phyloP scores from a whole-genome alignment of 1,140 invertebrate species.

The Drosophila erecta region DNA sequence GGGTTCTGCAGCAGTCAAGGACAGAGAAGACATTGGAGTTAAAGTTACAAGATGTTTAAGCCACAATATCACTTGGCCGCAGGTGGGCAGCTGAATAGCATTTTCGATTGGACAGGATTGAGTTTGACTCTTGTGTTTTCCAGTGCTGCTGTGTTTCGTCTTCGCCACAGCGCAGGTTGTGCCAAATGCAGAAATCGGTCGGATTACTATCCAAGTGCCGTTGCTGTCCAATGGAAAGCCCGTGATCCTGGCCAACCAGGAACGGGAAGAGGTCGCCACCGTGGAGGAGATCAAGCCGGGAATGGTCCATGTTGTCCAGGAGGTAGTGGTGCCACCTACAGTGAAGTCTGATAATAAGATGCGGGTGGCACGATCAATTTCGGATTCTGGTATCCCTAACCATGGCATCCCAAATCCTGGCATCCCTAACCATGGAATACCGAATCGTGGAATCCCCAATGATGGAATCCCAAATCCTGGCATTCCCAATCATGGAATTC shows the following conservation, averaged over 20 bases:
- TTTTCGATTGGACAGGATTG: not conserved
- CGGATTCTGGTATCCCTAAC: constrained; percentile 27
- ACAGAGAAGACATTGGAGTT: constrained; percentile 56
- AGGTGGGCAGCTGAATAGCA: constrained; percentile 33
- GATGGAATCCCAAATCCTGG: constrained; percentile 36
- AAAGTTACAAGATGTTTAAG: constrained; percentile 58
- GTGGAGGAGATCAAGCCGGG: constrained; percentile 60
- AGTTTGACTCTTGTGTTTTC: constrained; percentile 1
- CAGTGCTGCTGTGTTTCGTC: constrained; percentile 64
- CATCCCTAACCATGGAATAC: constrained; percentile 29
- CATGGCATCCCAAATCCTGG: constrained; percentile 38
- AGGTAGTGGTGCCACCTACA: constrained; percentile 49
- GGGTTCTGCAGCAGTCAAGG: constrained; percentile 14
- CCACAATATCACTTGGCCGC: constrained; percentile 59
- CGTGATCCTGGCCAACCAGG: constrained; percentile 42
- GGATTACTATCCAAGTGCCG: constrained; percentile 70
- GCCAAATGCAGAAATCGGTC: constrained; percentile 71
- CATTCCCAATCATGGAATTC: constrained; percentile 16
- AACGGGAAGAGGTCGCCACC: constrained; percentile 49
- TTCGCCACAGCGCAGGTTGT: constrained; percentile 67
- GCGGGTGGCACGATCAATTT: constrained; percentile 39
- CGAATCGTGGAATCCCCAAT: constrained; percentile 29
- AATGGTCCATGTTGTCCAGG: constrained; percentile 35
- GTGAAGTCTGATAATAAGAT: constrained; percentile 26
- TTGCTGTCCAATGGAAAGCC: constrained; percentile 71